These are phyloP conservation scores for Lasioglossum calceatum DNA, from an alignment of 2,888 invertebrate species.

Conservation along the genomic window DNA sequence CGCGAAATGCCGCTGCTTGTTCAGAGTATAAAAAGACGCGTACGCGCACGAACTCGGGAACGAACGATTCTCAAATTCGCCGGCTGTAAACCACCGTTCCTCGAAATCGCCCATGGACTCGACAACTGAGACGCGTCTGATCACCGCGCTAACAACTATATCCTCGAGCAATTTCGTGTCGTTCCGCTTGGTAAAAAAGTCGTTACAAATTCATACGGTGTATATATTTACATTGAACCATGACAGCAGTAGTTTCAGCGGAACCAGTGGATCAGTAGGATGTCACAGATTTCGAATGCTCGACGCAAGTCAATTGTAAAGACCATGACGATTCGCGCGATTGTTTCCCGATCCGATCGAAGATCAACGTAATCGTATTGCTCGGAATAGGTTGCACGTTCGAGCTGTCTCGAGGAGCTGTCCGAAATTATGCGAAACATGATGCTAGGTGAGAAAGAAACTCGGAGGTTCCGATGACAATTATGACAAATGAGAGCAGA, in stretches of 20 bases:
- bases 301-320: neutral
- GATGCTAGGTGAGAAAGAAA: constrained; percentile 2
- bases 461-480: neutral
- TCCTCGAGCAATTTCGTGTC: neutral
- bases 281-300: neutral
- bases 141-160: neutral
- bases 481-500: constrained; percentile 27
- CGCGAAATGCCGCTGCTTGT: constrained; percentile 26
- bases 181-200: constrained; percentile 15
- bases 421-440: neutral
- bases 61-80: neutral
- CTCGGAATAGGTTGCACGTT: constrained; percentile 72
- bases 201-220: constrained; percentile 4
- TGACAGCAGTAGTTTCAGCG: neutral
- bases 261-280: neutral
- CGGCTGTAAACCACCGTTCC: neutral
- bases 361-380: neutral
- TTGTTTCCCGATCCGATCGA: neutral
- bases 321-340: neutral
- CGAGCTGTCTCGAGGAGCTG: constrained; percentile 64
- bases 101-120: neutral
- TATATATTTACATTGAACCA: constrained; percentile 13
- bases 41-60: neutral
- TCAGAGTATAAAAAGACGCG: constrained; percentile 28
- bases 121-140: neutral